Percentiles rank a stretch among this genome's conserved stretches.
Conservation (phyloP, 2,888 invertebrate species). For the Platerodrilus igneus region DNA sequence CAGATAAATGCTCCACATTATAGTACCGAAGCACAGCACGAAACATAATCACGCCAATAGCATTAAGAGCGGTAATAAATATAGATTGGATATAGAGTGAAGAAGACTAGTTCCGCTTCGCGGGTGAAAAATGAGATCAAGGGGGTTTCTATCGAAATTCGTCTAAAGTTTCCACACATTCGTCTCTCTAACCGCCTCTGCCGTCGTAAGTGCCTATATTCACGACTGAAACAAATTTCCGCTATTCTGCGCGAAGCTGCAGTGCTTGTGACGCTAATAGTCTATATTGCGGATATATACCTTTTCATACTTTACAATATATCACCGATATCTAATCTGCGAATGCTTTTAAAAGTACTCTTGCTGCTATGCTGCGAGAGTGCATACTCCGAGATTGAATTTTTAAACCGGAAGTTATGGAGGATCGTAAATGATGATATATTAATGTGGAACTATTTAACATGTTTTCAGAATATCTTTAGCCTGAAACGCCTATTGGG, state of each 20-base stretch:
- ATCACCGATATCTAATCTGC: conserved; percentile 16
- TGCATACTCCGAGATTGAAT: no score
- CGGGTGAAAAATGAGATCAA: conserved; percentile 38
- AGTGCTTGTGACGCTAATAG: conserved; percentile 41
- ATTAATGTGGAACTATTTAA: no score
- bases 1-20: conserved; percentile 24
- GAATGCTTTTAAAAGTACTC: conserved; percentile 16
- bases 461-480: no score
- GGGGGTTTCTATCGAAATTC: conserved; percentile 36
- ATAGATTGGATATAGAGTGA: conserved; percentile 17
- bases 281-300: conserved; percentile 36
- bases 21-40: conserved; percentile 17
- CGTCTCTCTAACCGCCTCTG: conserved; percentile 22
- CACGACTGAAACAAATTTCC: conserved; percentile 38
- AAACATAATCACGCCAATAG: conserved; percentile 23
- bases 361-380: no score
- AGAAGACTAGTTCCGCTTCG: conserved; percentile 20
- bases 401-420: no score
- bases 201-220: conserved; percentile 28
- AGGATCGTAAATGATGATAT: no score
- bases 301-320: conserved; percentile 25
- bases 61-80: conserved; percentile 25
- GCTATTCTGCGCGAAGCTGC: conserved; percentile 31
- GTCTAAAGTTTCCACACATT: conserved; percentile 26
- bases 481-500: no score